Base-by-base conservation (phyloP, 2,113 vertebrate species). In the Psammodynastes pulverulentus region DNA sequence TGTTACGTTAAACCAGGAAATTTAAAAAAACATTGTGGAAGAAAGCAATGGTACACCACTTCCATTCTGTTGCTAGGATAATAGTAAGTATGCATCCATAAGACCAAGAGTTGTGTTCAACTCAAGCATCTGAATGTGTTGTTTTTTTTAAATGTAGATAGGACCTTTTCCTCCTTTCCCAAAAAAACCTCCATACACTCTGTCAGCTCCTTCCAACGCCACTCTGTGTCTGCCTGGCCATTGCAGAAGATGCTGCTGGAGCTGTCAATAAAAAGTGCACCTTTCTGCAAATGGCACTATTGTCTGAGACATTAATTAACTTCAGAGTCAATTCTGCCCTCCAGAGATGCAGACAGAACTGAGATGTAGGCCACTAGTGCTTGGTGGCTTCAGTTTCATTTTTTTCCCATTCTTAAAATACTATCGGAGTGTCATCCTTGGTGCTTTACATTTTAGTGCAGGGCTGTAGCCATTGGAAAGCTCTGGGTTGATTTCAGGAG, bases 241-340 rank as follows among this genome's bases (percentile, higher is more conserved):
- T 46, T 89, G 91, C 88, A 89, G 91, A 92, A 86, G 88, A 86
- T 89, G 91, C 79, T 10, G 79, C 88, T 62, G 94, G 95, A 94
- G 89, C 91, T 95, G 94, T 96, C 96, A 95, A 95, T 96, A 96
- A 96, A 91, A 96, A 96, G 94, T 92, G 94, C 90, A 45, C 93
- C 88, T 26, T n/a, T 43, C 92, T 46, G 94, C 92, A 92, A 95
- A 89, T 54, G 84, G 92, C 89, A 23, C 19, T 94, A 94, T 93
- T 92, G 94, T 95, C 56, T 88, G 94, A 96, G 96, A 95, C 46
- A 4, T 95, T 95, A 94, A 96, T 96, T 96, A 96, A 95, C 96
- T 96, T 95, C 96, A 95, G 95, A 96, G 95, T 96, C 94, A 93
- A 93, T 93, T 84, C 15, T 91, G 95, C 94, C 95, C 95, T 96